These are phyloP conservation scores for Diuraphis noxia DNA, from an alignment of 1,140 invertebrate genomes.

Conservation along the genomic window DNA sequence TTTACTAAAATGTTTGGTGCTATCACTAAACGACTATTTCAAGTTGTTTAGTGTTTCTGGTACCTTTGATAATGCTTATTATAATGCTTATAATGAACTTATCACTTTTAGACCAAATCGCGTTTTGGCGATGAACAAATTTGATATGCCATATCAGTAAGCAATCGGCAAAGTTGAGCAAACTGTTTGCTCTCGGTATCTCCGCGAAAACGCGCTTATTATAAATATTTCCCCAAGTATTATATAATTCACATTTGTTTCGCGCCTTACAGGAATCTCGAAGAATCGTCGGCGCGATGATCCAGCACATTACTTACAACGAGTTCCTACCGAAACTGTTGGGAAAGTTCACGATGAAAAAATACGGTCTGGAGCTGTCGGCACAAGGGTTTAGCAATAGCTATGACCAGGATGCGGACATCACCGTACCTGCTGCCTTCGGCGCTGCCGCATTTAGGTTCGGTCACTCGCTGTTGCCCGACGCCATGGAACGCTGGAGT, in stretches of 20 bases:
- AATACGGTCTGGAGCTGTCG: slow-evolving; percentile 79
- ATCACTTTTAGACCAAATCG: too few species aligned
- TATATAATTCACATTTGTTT: background rate
- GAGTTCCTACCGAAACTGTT: slow-evolving; percentile 87
- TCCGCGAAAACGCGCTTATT: too few species aligned
- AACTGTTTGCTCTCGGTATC: too few species aligned
- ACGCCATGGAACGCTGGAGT: slow-evolving; percentile 57
- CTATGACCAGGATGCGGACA: slow-evolving; percentile 69
- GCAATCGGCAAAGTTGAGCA: too few species aligned
- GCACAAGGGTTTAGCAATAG: slow-evolving; percentile 60
- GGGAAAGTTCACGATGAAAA: slow-evolving; percentile 62
- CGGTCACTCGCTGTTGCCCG: slow-evolving; percentile 66
- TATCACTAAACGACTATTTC: too few species aligned
- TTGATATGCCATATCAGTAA: too few species aligned
- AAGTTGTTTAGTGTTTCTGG: too few species aligned
- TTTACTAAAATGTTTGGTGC: too few species aligned
- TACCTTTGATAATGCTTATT: too few species aligned
- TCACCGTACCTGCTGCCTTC: slow-evolving; percentile 69
- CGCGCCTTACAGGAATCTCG: slow-evolving; percentile 70
- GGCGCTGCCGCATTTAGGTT: slow-evolving; percentile 69
- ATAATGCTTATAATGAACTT: too few species aligned
- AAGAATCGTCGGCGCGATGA: slow-evolving; percentile 78
- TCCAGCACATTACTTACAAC: slow-evolving; percentile 87
- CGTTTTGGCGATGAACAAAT: too few species aligned
- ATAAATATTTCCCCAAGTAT: too few species aligned